Evolutionary conservation across 2,797 vertebrate species (phyloP), one percentile per base, ranked within the genome.

Genomic region (Rhincodon typus): DNA sequence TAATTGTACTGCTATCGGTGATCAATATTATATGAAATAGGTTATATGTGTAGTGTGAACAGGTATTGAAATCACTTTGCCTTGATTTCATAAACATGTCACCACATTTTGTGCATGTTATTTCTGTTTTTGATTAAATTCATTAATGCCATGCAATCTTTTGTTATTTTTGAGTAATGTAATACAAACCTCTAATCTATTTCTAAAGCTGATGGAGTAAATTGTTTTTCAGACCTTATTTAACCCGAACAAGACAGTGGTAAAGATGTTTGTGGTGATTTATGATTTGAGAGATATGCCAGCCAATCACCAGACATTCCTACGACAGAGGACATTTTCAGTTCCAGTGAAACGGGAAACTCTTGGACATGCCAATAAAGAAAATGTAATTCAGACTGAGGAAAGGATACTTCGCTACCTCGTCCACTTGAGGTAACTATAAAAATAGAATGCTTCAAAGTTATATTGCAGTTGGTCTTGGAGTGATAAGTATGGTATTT

Each of bases 241-340:
- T 97, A 99, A 99, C 97, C 99, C 99, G 96, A 99, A 99, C 98
- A 99, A 99, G 98, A 99, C 99, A 95, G 99, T 99, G 98, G 99
- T 99, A 97, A 99, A 99, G 98, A 99, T 99, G 99, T 99, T 99
- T 98, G 99, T 99, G 97, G 99, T 99, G 97, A 98, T 98, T 97
- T 99, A 99, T 96, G 98, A 99, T 97, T 97, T 99, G 97, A 98
- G 99, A 97, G 98, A 98, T 97, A 99, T 99, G 99, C 99, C 99
- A 97, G 98, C 99, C 96, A 98, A 98, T 98, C 98, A 99, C 97
- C 99, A 99, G 98, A 99, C 99, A 98, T 99, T 99, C 98, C 98
- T 99, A 96, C 98, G 99, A 96, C 99, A 99, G 98, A 99, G 99
- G 97, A 99, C 99, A 67, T 99, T 99, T 97, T 99, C 99, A 97